Evolutionary conservation across 2,797 vertebrate genomes (phyloP).

Genomic region (Tarsius wallacei): DNA sequence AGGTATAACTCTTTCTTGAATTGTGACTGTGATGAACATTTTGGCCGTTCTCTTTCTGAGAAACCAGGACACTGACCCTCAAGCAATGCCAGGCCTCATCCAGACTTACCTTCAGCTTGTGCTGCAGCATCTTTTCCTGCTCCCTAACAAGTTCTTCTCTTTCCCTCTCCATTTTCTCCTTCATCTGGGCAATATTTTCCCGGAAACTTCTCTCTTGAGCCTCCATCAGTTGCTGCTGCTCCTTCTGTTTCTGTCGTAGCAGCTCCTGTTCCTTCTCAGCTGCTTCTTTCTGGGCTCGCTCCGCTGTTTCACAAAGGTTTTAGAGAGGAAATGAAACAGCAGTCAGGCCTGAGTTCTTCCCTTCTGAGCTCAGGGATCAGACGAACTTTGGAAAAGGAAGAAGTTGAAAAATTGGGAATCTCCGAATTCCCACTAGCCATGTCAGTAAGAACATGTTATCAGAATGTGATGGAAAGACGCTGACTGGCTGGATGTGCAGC

Average conservation of each 20-base stretch:
- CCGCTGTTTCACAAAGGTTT: not conserved
- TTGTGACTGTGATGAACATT: not conserved
- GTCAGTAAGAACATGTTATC: not conserved
- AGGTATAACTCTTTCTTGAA: not conserved
- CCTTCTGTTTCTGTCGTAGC: not conserved
- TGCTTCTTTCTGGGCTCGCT: not conserved
- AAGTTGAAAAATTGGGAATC: too few species aligned
- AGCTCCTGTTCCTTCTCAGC: conserved; percentile 57
- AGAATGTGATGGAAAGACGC: not conserved
- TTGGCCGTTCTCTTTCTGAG: not conserved
- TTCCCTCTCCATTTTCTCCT: not conserved
- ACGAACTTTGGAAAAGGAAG: not conserved
- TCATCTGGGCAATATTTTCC: not conserved
- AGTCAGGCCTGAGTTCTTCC: not conserved
- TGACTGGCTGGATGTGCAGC: not conserved
- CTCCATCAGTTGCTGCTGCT: not conserved
- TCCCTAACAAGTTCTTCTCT: not conserved
- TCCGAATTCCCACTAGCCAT: not conserved
- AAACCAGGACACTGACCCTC: not conserved
- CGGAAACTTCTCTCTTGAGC: conserved; percentile 23
- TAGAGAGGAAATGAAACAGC: not conserved
- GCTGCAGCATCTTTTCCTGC: not conserved
- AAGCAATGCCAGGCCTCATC: not conserved
- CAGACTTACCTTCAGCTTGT: conserved; percentile 55
- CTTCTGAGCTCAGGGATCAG: not conserved